Evolutionary conservation across 2,113 vertebrate species (phyloP).

Genomic region (Peromyscus californicus): DNA sequence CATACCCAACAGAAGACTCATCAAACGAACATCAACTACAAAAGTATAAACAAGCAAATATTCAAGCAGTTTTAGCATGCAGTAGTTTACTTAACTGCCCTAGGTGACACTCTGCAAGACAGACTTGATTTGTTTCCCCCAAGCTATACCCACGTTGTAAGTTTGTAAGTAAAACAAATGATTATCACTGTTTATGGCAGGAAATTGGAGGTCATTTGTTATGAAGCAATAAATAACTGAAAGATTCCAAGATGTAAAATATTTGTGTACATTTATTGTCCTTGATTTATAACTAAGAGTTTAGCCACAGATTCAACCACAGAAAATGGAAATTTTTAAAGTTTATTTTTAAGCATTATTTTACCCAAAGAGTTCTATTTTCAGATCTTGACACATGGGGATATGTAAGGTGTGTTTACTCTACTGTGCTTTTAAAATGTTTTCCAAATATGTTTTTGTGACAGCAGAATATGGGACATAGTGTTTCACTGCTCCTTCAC

Average conservation of each 20-base stretch:
- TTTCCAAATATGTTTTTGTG: background rate
- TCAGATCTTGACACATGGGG: background rate
- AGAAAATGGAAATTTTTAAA: background rate
- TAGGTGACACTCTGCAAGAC: background rate
- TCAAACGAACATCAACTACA: background rate
- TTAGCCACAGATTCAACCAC: constrained; percentile 21
- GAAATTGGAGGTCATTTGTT: constrained; percentile 63
- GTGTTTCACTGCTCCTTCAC: background rate
- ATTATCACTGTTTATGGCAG: constrained; percentile 45
- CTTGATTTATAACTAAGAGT: constrained; percentile 66
- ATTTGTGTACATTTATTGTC: constrained; percentile 29
- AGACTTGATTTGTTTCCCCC: constrained; percentile 32
- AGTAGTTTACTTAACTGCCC: background rate
- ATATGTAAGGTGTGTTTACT: background rate
- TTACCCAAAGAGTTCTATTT: background rate
- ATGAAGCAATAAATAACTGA: constrained; percentile 54
- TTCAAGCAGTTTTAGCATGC: background rate
- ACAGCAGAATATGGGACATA: background rate
- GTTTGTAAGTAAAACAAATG: constrained; percentile 61
- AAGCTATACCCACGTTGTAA: constrained; percentile 34
- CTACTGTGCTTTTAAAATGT: background rate
- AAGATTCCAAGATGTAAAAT: constrained; percentile 62
- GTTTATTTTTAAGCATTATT: background rate
- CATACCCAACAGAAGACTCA: background rate
- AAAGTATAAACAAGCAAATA: background rate